These are phyloP conservation scores for Nibea albiflora DNA, from an alignment of 2,113 vertebrate genomes.

Conservation along the genomic window DNA sequence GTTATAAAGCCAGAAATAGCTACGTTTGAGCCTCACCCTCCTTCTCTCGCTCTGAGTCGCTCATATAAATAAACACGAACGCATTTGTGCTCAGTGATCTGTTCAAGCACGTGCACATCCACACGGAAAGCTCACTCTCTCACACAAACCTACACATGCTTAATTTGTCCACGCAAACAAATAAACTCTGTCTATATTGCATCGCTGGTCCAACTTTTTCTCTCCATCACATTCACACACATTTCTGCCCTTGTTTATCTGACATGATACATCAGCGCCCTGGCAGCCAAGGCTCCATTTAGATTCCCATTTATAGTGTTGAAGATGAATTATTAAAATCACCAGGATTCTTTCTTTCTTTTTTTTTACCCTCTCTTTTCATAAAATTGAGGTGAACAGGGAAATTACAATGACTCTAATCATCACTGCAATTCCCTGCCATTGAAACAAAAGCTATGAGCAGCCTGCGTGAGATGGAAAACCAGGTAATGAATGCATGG, in stretches of 20 bases:
- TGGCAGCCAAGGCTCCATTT: constrained; percentile 47
- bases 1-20: constrained; percentile 58
- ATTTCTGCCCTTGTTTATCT: constrained; percentile 58
- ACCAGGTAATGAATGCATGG: constrained; percentile 59
- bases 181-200: constrained; percentile 2
- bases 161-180: constrained; percentile 28
- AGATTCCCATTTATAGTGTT: constrained; percentile 68
- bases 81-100: constrained; percentile 59
- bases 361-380: constrained; percentile 41
- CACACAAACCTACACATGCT: constrained; percentile 32
- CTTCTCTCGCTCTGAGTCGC: constrained; percentile 20
- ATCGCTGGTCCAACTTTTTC: constrained; percentile 21
- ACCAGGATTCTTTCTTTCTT: constrained; percentile 13
- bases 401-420: constrained; percentile 56
- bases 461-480: constrained; percentile 44
- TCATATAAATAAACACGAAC: constrained; percentile 54
- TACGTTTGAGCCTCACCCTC: constrained; percentile 18
- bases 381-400: constrained; percentile 51
- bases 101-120: constrained; percentile 35
- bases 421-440: constrained; percentile 33
- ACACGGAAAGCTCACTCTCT: constrained; percentile 25
- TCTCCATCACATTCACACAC: constrained; percentile 16
- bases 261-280: constrained; percentile 51
- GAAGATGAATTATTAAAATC: constrained; percentile 72
- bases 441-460: constrained; percentile 53